Base-by-base conservation (phyloP, 2,888 invertebrate species). In the Muschampia plurimacula region DNA sequence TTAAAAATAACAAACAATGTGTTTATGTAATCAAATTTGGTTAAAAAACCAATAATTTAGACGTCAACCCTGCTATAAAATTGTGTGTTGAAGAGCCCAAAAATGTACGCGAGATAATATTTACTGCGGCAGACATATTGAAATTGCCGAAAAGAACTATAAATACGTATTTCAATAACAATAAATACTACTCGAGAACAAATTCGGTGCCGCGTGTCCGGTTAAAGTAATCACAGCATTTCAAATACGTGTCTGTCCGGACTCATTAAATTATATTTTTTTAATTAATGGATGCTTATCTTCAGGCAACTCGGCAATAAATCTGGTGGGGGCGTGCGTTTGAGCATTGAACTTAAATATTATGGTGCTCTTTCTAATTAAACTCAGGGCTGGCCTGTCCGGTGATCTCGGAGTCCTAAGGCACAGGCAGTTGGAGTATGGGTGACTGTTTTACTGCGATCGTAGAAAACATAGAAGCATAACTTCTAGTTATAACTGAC, bases 211-310 rank as follows among this genome's bases (percentile, higher is more conserved):
- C 49, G 46, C 55, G 63, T 49, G 62, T 67, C 63, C 67, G 57
- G 72, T 72, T 67, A 28, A 74, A 75, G 77, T 77, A 77, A 77
- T 77, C 80, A 77, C 78, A 72, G 55, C 65, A 75, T 77, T 78
- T 77, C 75, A 79, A 79, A 76, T 76, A 74, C 77, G 71, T 69
- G 22, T 22, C 76, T 78, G 78, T 80, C 79, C 71, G 83, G 81
- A 82, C 80, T 81, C 82, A 84, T 85, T 88, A 86, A 84, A 86
- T 88, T 86, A 87, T 88, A 88, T 89, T 88, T 93, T 93, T 92
- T 93, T 90, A 94, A 94, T 94, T 93, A 94, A 93, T 93, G 92
- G 88, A 90, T 91, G 88, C 91, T 93, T 94, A 92, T 92, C 92
- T 93, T 83, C 81, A 77, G 88, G 90, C 90, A 83, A 86, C 84